phyloP scores from a whole-genome alignment of 2,113 vertebrate species.

The Macquaria ambigua region DNA sequence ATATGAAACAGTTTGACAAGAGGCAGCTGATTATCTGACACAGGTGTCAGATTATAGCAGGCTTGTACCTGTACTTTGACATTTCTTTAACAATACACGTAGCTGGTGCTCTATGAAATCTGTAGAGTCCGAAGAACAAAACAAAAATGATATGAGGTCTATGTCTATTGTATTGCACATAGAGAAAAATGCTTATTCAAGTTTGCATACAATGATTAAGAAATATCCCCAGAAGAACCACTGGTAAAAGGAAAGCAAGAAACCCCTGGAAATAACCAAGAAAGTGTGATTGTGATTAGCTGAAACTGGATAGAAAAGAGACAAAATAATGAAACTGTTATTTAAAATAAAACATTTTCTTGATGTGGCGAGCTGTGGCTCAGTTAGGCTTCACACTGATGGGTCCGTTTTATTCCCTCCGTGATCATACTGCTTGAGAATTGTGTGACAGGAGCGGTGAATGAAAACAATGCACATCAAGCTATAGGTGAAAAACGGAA shows the following conservation, averaged over 20 bases:
- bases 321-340: background rate
- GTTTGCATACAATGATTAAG: constrained; percentile 57
- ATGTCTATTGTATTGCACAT: constrained; percentile 77
- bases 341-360: background rate
- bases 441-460: constrained; percentile 18
- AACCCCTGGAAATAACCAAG: background rate
- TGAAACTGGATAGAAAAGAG: constrained; percentile 3
- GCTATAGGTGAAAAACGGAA: background rate
- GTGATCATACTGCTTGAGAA: constrained; percentile 8
- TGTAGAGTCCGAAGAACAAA: constrained; percentile 29
- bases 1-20: constrained; percentile 1
- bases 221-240: constrained; percentile 42
- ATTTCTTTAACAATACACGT: constrained; percentile 35
- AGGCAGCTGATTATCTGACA: constrained; percentile 37
- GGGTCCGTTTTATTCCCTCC: background rate
- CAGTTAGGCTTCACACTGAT: constrained; percentile 17
- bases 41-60: background rate
- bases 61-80: constrained; percentile 7
- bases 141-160: constrained; percentile 53
- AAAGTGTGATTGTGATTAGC: background rate
- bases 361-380: constrained; percentile 19
- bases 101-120: constrained; percentile 50
- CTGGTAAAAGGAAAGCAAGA: background rate
- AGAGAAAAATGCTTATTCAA: constrained; percentile 69
- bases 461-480: constrained; percentile 13